A percentile compares a stretch with the other conserved stretches of the same genome.
Evolutionary conservation across 2,888 invertebrate species (phyloP).

Genomic region (Erebia palarica): DNA sequence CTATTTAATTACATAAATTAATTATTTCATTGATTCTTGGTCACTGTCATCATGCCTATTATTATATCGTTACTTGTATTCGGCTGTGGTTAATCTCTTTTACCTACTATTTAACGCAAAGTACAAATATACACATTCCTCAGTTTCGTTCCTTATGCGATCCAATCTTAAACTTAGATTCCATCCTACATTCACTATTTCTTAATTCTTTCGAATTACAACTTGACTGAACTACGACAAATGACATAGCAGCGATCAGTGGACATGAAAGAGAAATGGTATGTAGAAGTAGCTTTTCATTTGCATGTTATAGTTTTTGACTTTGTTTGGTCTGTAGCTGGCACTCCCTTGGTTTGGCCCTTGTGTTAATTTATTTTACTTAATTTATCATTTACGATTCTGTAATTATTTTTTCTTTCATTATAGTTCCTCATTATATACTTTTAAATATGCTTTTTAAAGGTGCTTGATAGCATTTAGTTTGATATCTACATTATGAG

Average conservation of each 20-base stretch:
- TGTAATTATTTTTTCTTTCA: slow-evolving; percentile 13
- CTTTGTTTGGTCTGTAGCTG: slow-evolving; percentile 75
- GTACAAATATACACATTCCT: slow-evolving; percentile 17
- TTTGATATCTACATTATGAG: slow-evolving; percentile 53
- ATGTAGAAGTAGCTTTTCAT: slow-evolving; percentile 69
- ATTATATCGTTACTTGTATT: slow-evolving; percentile 10
- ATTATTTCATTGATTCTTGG: too few relatives aligned
- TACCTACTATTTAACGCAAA: slow-evolving; percentile 19
- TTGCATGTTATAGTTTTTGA: slow-evolving; percentile 68
- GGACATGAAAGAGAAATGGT: slow-evolving; percentile 54
- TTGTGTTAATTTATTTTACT: slow-evolving; percentile 59
- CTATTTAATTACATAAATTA: too few relatives aligned
- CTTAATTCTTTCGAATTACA: background rate
- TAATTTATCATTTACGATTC: slow-evolving; percentile 16
- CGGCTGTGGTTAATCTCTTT: slow-evolving; percentile 19
- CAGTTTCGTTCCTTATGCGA: slow-evolving; percentile 31
- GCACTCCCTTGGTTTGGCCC: slow-evolving; percentile 81
- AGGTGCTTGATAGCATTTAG: slow-evolving; percentile 44
- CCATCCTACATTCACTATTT: slow-evolving; percentile 26
- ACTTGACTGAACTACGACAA: background rate
- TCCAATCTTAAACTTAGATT: slow-evolving; percentile 43
- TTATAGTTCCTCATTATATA: slow-evolving; percentile 18
- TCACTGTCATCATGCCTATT: too few relatives aligned
- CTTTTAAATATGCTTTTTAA: slow-evolving; percentile 46
- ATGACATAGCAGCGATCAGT: slow-evolving; percentile 43